Conservation (phyloP, 2,113 vertebrate genomes). For the Upupa epops region DNA sequence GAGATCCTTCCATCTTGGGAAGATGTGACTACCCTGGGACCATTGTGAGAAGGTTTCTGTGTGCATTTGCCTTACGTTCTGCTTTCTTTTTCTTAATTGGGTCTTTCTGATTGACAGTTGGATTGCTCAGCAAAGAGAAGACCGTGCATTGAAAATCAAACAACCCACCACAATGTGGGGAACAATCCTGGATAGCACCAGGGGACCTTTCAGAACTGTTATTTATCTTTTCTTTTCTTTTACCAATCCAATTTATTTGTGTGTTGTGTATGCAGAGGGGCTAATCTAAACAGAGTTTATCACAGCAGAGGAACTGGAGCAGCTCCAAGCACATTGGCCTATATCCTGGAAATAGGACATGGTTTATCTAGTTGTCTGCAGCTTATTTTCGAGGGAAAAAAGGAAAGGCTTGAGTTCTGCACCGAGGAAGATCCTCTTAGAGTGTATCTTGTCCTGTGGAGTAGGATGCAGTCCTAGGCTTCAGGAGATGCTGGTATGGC, state of each 20-base stretch:
- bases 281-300: background rate
- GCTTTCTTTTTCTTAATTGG: background rate
- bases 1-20: background rate
- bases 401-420: background rate
- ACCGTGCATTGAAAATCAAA: background rate
- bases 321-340: background rate
- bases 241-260: background rate
- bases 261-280: background rate
- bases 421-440: background rate
- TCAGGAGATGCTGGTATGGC: background rate
- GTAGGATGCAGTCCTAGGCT: background rate
- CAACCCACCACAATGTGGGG: background rate
- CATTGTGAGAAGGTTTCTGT: background rate
- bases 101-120: background rate
- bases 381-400: constrained; percentile 12
- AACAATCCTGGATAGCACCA: background rate
- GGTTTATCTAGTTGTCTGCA: background rate
- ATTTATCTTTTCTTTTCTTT: background rate
- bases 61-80: background rate
- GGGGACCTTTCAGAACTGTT: background rate
- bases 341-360: background rate
- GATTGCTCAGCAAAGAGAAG: background rate
- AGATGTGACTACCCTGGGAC: background rate
- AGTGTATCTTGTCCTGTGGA: background rate
- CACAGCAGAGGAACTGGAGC: background rate